Percentiles rank a stretch among this genome's conserved stretches.
Evolutionary conservation across 2,888 invertebrate genomes (phyloP).

Genomic region (Spilosoma lubricipeda): DNA sequence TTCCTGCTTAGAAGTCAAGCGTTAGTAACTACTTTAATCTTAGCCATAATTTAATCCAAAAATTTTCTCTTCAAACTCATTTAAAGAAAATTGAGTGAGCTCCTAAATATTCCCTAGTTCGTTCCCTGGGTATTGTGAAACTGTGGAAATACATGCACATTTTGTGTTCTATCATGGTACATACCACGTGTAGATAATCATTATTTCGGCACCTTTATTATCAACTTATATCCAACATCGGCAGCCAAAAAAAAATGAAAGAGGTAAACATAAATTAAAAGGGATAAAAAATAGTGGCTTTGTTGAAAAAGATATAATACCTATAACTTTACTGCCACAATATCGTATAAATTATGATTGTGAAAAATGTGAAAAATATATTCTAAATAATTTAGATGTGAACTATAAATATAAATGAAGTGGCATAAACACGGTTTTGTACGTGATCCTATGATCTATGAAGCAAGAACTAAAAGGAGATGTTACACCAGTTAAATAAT

Average conservation of each 20-base stretch:
- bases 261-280: neutral
- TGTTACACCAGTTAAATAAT: neutral
- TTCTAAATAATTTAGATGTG: slow-evolving; percentile 36
- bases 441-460: slow-evolving; percentile 14
- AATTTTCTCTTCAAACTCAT: too few relatives aligned
- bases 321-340: neutral
- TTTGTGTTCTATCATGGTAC: neutral
- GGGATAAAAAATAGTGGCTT: neutral
- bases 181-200: neutral
- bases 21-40: too few relatives aligned
- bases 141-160: neutral
- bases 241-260: neutral
- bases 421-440: slow-evolving; percentile 5
- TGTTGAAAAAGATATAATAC: neutral
- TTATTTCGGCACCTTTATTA: neutral
- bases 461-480: neutral
- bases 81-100: too few relatives aligned
- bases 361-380: slow-evolving; percentile 44
- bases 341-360: slow-evolving; percentile 19
- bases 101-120: too few relatives aligned
- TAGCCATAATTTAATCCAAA: too few relatives aligned
- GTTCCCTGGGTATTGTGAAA: too few relatives aligned
- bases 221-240: neutral
- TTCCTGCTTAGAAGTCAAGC: too few relatives aligned
- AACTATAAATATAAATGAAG: slow-evolving; percentile 39